phyloP scores from a whole-genome alignment of 1,140 invertebrate genomes.

The Coenobita brevimanus region DNA sequence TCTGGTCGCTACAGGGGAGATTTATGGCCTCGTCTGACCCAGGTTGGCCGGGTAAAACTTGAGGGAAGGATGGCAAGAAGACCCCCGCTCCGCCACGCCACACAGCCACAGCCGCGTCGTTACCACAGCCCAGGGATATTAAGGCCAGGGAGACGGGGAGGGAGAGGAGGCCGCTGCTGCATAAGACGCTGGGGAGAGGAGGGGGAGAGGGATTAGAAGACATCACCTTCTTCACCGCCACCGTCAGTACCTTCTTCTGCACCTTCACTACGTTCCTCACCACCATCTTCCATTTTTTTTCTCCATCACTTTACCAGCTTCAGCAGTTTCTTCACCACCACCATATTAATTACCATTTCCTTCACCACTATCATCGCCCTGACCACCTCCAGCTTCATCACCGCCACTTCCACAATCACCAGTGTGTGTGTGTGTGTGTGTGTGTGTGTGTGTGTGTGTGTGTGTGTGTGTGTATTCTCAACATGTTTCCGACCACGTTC shows the following conservation, averaged over 20 bases:
- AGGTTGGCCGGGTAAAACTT: background rate
- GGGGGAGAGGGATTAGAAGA: background rate
- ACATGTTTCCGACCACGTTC: background rate
- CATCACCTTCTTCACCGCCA: no score
- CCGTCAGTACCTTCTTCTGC: background rate
- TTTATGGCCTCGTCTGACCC: slow-evolving; percentile 11
- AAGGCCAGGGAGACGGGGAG: background rate
- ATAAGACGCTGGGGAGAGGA: background rate
- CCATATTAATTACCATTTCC: no score
- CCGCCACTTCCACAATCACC: no score
- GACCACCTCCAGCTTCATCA: background rate
- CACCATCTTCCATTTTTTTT: background rate
- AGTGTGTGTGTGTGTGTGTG: no score
- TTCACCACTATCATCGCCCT: no score
- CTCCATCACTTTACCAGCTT: no score
- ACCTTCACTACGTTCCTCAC: background rate
- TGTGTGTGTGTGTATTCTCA: no score
- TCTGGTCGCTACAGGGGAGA: background rate
- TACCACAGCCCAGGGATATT: no score
- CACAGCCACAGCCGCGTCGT: no score
- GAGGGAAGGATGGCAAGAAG: no score
- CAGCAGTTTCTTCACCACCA: no score
- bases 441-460: background rate
- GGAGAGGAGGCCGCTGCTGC: background rate
- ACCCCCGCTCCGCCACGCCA: no score